Evolutionary conservation across 2,888 invertebrate genomes (phyloP).

Genomic region (Ormyrus labotus): DNA sequence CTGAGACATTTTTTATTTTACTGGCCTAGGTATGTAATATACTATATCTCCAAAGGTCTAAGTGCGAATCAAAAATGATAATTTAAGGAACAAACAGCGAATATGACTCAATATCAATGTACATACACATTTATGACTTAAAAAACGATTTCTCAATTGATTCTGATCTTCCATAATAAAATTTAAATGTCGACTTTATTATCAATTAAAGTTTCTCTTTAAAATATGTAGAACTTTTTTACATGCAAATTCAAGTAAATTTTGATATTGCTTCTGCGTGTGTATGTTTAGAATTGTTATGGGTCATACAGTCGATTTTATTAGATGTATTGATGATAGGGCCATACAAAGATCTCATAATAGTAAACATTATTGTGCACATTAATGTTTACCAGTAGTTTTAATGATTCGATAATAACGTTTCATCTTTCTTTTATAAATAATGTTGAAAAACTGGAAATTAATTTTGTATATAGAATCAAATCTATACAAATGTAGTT

Average conservation of each 20-base stretch:
- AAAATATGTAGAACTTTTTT: constrained; percentile 30
- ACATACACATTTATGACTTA: constrained; percentile 37
- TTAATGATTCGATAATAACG: constrained; percentile 46
- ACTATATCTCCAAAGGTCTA: constrained; percentile 59
- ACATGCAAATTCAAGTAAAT: constrained; percentile 34
- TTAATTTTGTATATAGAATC: constrained; percentile 63
- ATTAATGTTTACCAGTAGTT: constrained; percentile 58
- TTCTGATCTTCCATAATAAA: constrained; percentile 53
- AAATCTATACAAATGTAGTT: constrained; percentile 17
- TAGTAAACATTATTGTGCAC: constrained; percentile 55
- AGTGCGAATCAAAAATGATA: constrained; percentile 56
- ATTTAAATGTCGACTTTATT: constrained; percentile 50
- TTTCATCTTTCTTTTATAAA: constrained; percentile 53
- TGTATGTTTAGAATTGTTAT: constrained; percentile 44
- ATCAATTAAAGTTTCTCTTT: constrained; percentile 31
- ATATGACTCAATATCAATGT: constrained; percentile 51
- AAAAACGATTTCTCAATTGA: constrained; percentile 40
- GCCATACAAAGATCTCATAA: constrained; percentile 55
- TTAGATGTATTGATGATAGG: constrained; percentile 54
- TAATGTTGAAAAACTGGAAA: constrained; percentile 51
- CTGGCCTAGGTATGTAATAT: too few relatives aligned
- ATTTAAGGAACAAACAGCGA: constrained; percentile 46
- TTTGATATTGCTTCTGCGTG: constrained; percentile 45
- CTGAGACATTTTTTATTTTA: too few relatives aligned
- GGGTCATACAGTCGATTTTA: constrained; percentile 45